A percentile compares a stretch with the other conserved stretches of the same genome.
Evolutionary conservation across 2,113 vertebrate genomes (phyloP).

Genomic region (Carlito syrichta): DNA sequence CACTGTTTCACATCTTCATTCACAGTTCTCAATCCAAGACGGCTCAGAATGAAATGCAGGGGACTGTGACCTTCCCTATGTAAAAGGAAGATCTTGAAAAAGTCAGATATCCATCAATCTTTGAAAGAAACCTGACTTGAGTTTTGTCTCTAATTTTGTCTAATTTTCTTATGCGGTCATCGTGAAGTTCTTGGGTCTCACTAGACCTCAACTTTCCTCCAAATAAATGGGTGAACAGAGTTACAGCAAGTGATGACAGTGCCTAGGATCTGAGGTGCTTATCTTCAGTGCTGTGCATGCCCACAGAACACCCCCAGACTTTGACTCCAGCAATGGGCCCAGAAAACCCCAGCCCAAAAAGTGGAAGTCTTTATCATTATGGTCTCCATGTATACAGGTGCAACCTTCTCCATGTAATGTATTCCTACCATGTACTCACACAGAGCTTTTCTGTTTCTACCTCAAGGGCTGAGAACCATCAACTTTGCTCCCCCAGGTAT

Average conservation of each 20-base stretch:
- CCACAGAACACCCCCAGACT: not conserved
- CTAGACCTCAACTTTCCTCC: not conserved
- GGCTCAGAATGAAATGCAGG: fast-evolving
- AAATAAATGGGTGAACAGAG: not conserved
- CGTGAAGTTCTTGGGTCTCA: not conserved
- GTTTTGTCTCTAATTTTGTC: not conserved
- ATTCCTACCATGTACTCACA: not conserved
- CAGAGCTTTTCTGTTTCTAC: not conserved
- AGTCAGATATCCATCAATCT: not conserved
- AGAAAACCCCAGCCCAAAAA: not conserved
- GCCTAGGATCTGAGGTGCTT: not conserved
- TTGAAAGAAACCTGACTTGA: not conserved
- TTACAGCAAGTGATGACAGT: not conserved
- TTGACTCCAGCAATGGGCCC: not conserved
- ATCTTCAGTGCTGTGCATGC: not conserved
- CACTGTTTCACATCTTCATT: not conserved
- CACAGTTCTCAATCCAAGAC: not conserved
- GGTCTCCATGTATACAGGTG: not conserved
- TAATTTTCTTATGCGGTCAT: not conserved
- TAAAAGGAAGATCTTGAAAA: not conserved
- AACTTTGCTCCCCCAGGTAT: fast-evolving
- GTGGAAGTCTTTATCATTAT: not conserved
- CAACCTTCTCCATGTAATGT: not conserved
- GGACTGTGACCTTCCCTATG: not conserved
- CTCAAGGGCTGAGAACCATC: not conserved